phyloP scores from a whole-genome alignment of 1,140 invertebrate genomes.

The Euura saliciscinereae region DNA sequence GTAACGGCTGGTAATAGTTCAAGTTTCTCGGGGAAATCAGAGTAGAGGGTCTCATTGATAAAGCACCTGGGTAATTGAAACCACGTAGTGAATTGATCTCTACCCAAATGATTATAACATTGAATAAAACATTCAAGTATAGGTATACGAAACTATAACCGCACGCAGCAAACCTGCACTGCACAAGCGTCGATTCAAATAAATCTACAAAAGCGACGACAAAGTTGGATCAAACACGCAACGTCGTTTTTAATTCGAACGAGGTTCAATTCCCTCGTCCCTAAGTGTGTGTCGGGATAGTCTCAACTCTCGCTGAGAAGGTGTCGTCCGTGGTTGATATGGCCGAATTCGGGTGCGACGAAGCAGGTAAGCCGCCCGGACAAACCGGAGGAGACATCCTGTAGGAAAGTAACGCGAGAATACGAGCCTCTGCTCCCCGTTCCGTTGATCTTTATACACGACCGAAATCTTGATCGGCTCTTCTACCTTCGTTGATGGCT shows the following conservation, averaged over 20 bases:
- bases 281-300: neutral
- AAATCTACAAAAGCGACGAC: neutral
- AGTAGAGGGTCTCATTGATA: neutral
- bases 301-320: neutral
- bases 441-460: neutral
- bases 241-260: slow-evolving; percentile 3
- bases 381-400: slow-evolving; percentile 6
- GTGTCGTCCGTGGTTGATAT: neutral
- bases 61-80: neutral
- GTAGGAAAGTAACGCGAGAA: slow-evolving; percentile 1
- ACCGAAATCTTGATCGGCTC: slow-evolving; percentile 1
- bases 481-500: neutral
- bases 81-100: neutral
- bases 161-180: too few species aligned
- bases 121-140: neutral
- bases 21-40: neutral
- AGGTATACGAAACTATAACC: neutral
- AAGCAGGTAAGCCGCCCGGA: neutral
- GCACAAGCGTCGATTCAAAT: too few species aligned
- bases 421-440: neutral
- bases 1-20: neutral
- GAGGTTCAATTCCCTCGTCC: neutral
- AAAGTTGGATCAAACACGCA: slow-evolving; percentile 2
- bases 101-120: neutral
- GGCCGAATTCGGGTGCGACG: slow-evolving; percentile 10